phyloP scores from a whole-genome alignment of 2,888 invertebrate species.

The Himalopsyche anomala region DNA sequence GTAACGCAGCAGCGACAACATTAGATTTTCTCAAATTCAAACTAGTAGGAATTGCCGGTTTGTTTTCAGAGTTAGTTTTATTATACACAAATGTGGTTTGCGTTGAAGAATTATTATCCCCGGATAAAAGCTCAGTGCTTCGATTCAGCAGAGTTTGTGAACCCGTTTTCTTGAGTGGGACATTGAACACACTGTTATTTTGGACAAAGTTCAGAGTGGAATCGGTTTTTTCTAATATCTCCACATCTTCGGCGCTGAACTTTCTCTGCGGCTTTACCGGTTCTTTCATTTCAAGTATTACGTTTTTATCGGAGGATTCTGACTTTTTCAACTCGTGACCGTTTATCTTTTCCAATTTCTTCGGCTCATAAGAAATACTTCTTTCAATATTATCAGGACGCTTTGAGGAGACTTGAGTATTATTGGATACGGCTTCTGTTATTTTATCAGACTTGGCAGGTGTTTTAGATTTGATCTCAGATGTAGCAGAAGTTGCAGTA shows the following conservation, averaged over 20 bases:
- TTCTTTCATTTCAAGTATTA: constrained; percentile 58
- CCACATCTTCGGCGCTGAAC: constrained; percentile 73
- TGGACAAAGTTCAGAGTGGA: constrained; percentile 30
- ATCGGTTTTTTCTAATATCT: constrained; percentile 71
- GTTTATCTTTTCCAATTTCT: constrained; percentile 58
- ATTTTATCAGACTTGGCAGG: constrained; percentile 54
- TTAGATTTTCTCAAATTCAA: constrained; percentile 58
- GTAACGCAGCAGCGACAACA: constrained; percentile 53
- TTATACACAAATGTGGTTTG: constrained; percentile 41
- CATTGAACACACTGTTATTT: constrained; percentile 56
- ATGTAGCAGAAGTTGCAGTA: constrained; percentile 73
- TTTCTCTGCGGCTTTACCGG: constrained; percentile 68
- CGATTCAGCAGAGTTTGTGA: constrained; percentile 62
- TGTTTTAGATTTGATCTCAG: constrained; percentile 70
- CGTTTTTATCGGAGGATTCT: constrained; percentile 60
- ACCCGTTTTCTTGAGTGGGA: constrained; percentile 62
- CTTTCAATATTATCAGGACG: constrained; percentile 59
- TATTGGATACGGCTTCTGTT: neutral
- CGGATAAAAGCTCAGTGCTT: constrained; percentile 61
- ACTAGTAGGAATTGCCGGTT: constrained; percentile 55
- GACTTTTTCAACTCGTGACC: constrained; percentile 58
- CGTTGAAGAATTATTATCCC: constrained; percentile 47
- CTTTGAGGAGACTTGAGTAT: constrained; percentile 44
- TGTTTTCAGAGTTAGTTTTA: constrained; percentile 47
- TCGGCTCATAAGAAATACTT: constrained; percentile 62